Evolutionary conservation across 2,888 invertebrate genomes (phyloP).

Genomic region (Andrena dorsata): DNA sequence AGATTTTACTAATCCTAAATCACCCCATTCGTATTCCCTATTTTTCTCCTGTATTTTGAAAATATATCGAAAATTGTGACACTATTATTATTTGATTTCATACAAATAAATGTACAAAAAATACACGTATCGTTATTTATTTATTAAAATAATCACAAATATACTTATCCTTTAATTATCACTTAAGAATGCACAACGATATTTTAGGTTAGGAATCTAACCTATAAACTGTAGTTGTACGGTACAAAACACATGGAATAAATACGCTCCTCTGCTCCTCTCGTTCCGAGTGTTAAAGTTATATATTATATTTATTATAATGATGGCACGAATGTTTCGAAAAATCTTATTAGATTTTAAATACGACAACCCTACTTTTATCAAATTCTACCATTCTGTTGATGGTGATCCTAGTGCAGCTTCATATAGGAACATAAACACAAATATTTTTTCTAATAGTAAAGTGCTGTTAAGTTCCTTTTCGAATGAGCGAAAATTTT

Average conservation of each 20-base stretch:
- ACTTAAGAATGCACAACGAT: neutral
- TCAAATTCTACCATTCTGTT: conserved; percentile 10
- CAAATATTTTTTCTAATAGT: conserved; percentile 1
- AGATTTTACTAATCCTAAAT: neutral
- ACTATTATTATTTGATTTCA: neutral
- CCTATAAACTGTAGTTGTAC: neutral
- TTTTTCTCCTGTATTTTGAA: neutral
- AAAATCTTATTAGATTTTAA: conserved; percentile 5
- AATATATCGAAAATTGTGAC: neutral
- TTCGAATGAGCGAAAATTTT: neutral
- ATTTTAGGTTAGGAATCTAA: neutral
- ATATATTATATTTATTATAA: neutral
- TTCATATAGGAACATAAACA: neutral
- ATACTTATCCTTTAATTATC: neutral
- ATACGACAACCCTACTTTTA: neutral
- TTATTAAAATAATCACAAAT: neutral
- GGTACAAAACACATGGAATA: neutral
- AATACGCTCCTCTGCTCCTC: neutral
- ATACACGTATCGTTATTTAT: neutral
- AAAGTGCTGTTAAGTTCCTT: neutral
- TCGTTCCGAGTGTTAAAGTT: neutral
- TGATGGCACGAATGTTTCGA: conserved; percentile 21
- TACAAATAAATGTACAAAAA: neutral
- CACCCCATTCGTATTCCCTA: no score
- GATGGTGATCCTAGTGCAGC: neutral